Evolutionary conservation across 2,797 vertebrate genomes (phyloP).

Genomic region (Sylvia borin): DNA sequence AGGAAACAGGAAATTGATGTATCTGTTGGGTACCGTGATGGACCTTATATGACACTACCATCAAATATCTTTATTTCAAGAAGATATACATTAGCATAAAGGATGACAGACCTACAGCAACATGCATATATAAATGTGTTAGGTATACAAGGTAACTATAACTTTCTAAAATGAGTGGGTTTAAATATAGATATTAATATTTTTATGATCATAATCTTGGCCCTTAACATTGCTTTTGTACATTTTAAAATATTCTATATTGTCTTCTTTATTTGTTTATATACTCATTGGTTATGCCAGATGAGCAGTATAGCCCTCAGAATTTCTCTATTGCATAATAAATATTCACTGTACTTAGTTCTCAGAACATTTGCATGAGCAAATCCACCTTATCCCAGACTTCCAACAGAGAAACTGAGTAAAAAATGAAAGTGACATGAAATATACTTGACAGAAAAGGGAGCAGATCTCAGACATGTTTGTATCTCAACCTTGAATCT

Average conservation of each 20-base stretch:
- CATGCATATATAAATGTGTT: background rate
- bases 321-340: background rate
- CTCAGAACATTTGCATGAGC: background rate
- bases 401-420: background rate
- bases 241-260: background rate
- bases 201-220: background rate
- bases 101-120: background rate
- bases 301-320: background rate
- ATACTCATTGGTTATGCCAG: background rate
- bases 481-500: background rate
- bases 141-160: background rate
- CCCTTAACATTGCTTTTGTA: background rate
- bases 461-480: background rate
- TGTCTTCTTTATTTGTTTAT: background rate
- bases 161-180: background rate
- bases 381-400: background rate
- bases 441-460: background rate
- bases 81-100: constrained; percentile 31
- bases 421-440: background rate
- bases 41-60: constrained; percentile 60
- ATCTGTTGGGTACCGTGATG: constrained; percentile 76
- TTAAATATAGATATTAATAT: constrained; percentile 4
- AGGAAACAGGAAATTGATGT: constrained; percentile 85
- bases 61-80: constrained; percentile 71
- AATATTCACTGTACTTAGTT: background rate